These are phyloP conservation scores for Sinonovacula constricta DNA, from an alignment of 1,140 invertebrate genomes.

Conservation along the genomic window DNA sequence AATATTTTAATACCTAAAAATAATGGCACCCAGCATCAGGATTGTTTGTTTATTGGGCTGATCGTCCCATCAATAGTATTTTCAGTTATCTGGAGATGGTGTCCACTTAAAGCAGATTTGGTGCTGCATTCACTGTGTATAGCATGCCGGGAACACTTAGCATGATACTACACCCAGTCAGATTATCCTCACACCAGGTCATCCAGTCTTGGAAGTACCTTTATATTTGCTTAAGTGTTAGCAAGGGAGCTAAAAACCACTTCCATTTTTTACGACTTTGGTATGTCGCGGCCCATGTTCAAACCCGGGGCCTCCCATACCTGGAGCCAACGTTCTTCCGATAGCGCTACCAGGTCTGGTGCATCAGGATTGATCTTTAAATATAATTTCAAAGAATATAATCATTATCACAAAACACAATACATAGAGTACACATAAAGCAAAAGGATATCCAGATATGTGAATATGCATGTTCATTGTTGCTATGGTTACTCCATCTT, in stretches of 20 bases:
- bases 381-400: no score
- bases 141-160: neutral
- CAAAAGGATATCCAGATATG: constrained; percentile 47
- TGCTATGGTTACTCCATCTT: constrained; percentile 24
- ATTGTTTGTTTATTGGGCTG: neutral
- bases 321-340: neutral
- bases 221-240: neutral
- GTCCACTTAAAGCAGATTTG: neutral
- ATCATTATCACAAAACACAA: no score
- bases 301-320: neutral
- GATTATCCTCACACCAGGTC: neutral
- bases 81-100: neutral
- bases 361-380: no score
- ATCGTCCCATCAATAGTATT: neutral
- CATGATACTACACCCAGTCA: neutral
- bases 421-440: neutral
- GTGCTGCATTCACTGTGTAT: neutral
- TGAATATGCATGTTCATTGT: constrained; percentile 25
- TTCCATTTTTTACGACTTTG: neutral
- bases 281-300: neutral
- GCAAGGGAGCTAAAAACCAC: neutral
- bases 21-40: no score
- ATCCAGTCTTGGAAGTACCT: neutral
- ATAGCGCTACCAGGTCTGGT: neutral
- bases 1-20: no score